These are phyloP conservation scores for Hassar affinis DNA, from an alignment of 2,113 vertebrate species.

Conservation along the genomic window DNA sequence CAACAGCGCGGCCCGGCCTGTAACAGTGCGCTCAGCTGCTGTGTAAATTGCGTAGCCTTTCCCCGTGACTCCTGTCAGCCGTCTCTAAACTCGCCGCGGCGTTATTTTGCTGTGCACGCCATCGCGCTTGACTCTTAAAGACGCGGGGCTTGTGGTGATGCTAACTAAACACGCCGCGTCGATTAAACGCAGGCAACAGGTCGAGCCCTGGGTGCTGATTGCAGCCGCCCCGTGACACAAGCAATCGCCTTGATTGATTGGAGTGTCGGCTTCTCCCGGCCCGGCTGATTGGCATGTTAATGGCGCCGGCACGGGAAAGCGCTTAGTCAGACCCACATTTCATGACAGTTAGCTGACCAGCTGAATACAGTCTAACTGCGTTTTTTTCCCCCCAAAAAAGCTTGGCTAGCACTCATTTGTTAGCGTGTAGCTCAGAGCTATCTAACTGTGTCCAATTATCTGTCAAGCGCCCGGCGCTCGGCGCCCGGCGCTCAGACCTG, in stretches of 20 bases:
- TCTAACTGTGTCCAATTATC: conserved; percentile 40
- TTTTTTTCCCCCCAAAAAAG: conserved; percentile 46
- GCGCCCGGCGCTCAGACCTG: not conserved
- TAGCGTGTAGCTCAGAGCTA: conserved; percentile 13
- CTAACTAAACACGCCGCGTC: conserved; percentile 66
- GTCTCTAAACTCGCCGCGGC: conserved; percentile 7
- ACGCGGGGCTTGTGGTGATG: conserved; percentile 62
- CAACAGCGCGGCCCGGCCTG: not conserved
- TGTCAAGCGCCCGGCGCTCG: not conserved
- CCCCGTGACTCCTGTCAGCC: not conserved
- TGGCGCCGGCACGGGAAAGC: conserved; percentile 58
- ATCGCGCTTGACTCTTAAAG: conserved; percentile 33
- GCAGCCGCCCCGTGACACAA: conserved; percentile 73
- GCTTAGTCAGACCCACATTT: conserved; percentile 52
- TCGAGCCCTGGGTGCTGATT: conserved; percentile 71
- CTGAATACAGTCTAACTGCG: conserved; percentile 40
- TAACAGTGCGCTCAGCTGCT: no score
- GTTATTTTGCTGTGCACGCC: conserved; percentile 25
- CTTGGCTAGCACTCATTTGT: conserved; percentile 15
- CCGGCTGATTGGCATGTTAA: conserved; percentile 73
- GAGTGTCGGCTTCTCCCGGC: conserved; percentile 58
- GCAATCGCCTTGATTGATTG: conserved; percentile 77
- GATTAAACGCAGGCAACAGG: conserved; percentile 70
- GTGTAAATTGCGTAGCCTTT: not conserved
- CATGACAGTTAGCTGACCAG: conserved; percentile 58